These are phyloP conservation scores for Polyommatus iphigenia DNA, from an alignment of 2,888 invertebrate genomes.

Conservation along the genomic window DNA sequence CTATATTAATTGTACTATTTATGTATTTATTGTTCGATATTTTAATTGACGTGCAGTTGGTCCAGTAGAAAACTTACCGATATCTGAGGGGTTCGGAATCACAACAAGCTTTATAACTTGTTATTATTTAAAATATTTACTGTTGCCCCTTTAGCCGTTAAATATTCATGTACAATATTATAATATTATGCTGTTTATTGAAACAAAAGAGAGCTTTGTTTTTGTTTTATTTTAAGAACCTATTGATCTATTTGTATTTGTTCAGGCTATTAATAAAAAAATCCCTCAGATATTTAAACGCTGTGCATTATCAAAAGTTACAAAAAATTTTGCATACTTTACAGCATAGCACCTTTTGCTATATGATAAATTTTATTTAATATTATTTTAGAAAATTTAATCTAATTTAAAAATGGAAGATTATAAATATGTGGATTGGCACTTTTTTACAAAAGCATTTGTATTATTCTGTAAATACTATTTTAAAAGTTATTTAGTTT, in stretches of 20 bases:
- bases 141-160: not conserved
- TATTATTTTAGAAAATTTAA: constrained; percentile 1
- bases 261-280: not conserved
- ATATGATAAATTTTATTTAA: not conserved
- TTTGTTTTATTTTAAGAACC: not conserved
- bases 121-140: not conserved
- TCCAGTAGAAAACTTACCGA: constrained; percentile 17
- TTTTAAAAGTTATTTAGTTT: not conserved
- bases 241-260: not conserved
- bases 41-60: constrained; percentile 28
- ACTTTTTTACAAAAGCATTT: not conserved
- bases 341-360: not conserved
- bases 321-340: not conserved
- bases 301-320: not conserved
- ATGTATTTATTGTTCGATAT: constrained; percentile 5
- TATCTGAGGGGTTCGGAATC: constrained; percentile 1
- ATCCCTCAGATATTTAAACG: not conserved
- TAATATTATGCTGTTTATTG: too few relatives aligned
- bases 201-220: not conserved
- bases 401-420: constrained; percentile 25
- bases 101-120: not conserved
- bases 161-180: not conserved
- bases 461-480: not conserved
- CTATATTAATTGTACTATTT: constrained; percentile 8
- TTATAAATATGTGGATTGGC: constrained; percentile 9